A percentile compares a stretch with the other conserved stretches of the same genome.
phyloP scores from a whole-genome alignment of 2,113 vertebrate species.

The Gorsachius goisagi region DNA sequence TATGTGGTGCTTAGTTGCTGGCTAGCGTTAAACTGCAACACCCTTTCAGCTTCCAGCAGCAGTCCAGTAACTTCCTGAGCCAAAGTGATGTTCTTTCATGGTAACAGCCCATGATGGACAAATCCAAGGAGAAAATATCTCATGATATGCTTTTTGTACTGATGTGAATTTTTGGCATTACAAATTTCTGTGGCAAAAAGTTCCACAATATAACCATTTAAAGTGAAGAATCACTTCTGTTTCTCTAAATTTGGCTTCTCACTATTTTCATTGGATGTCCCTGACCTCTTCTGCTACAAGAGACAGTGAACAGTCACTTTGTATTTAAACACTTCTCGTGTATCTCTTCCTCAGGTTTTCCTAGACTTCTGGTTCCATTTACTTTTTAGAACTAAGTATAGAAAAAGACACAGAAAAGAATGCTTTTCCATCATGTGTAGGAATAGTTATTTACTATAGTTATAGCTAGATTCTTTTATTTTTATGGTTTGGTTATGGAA shows the following conservation, averaged over 20 bases:
- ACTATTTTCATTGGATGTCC: not conserved
- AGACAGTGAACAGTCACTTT: not conserved
- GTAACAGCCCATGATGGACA: not conserved
- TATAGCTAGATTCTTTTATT: not conserved
- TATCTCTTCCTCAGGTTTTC: not conserved
- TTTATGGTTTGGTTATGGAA: not conserved
- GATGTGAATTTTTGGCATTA: not conserved
- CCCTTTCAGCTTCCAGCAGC: not conserved
- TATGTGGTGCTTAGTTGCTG: too few relatives aligned
- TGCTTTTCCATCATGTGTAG: not conserved
- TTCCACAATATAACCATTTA: not conserved
- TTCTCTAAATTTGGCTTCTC: not conserved
- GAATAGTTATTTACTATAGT: not conserved
- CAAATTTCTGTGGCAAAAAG: not conserved
- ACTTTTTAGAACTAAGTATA: not conserved
- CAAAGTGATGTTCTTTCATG: not conserved
- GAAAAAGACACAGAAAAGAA: not conserved
- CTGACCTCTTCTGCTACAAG: not conserved
- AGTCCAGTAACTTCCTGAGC: not conserved
- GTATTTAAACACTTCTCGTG: not conserved
- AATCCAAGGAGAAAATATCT: not conserved
- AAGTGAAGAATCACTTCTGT: not conserved
- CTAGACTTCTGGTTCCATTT: not conserved
- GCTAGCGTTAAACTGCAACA: too few relatives aligned
- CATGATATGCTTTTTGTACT: not conserved